phyloP scores from a whole-genome alignment of 2,888 invertebrate genomes.

The Ectemnius lituratus region DNA sequence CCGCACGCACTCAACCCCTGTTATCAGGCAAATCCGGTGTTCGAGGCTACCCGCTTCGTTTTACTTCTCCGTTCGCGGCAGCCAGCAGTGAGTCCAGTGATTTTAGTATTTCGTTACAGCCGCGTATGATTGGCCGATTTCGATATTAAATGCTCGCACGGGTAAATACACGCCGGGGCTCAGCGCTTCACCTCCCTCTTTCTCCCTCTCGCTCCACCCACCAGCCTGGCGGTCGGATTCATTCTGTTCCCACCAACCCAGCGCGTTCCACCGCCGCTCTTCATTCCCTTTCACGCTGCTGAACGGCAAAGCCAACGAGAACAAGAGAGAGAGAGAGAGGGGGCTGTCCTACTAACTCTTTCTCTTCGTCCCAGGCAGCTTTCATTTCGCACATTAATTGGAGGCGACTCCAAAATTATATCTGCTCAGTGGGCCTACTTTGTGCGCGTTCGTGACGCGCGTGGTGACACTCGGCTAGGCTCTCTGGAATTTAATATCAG shows the following conservation, averaged over 20 bases:
- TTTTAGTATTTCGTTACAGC: slow-evolving; percentile 63
- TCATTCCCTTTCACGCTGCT: slow-evolving; percentile 23
- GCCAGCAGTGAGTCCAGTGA: slow-evolving; percentile 54
- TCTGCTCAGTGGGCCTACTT: slow-evolving; percentile 57
- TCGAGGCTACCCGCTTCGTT: not conserved
- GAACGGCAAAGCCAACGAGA: slow-evolving; percentile 12
- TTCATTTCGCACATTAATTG: slow-evolving; percentile 68
- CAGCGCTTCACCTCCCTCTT: slow-evolving; percentile 45
- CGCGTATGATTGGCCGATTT: slow-evolving; percentile 64
- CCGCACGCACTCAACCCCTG: slow-evolving; percentile 11
- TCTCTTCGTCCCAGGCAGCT: slow-evolving; percentile 52
- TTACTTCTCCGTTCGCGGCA: slow-evolving; percentile 17
- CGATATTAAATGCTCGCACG: slow-evolving; percentile 63
- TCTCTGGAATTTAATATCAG: slow-evolving; percentile 56
- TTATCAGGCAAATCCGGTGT: too few species aligned
- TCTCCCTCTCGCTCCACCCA: slow-evolving; percentile 17
- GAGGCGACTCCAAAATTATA: slow-evolving; percentile 67
- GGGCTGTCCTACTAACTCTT: slow-evolving; percentile 36
- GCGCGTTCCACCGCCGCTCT: slow-evolving; percentile 23
- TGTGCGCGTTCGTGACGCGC: slow-evolving; percentile 29
- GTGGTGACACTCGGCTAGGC: slow-evolving; percentile 16
- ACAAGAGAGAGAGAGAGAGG: not conserved
- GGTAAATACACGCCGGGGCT: slow-evolving; percentile 53
- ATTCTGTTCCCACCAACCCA: slow-evolving; percentile 23
- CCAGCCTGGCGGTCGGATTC: slow-evolving; percentile 30